Percentiles rank a stretch among this genome's conserved stretches.
Evolutionary conservation across 2,888 invertebrate species (phyloP).

Genomic region (Melieria omissa): DNA sequence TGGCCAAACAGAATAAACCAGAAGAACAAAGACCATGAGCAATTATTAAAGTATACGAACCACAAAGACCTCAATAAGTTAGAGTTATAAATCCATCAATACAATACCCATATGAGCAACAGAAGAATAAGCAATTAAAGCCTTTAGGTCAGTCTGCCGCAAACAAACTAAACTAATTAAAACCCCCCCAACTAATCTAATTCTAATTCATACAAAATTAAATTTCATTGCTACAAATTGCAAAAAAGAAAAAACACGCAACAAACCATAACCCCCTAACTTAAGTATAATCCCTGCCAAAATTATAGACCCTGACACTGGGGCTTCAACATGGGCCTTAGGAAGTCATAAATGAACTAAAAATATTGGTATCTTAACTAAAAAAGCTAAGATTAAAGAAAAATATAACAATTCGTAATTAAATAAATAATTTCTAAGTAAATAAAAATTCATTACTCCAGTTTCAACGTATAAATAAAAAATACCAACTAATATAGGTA

Average conservation of each 20-base stretch:
- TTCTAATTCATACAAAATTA: constrained; percentile 69
- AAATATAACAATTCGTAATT: constrained; percentile 67
- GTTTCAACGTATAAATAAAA: constrained; percentile 58
- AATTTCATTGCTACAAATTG: constrained; percentile 67
- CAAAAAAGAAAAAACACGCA: constrained; percentile 71
- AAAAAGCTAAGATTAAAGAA: constrained; percentile 73
- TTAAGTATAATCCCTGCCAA: constrained; percentile 79
- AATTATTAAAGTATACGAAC: constrained; percentile 72
- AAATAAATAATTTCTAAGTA: constrained; percentile 67
- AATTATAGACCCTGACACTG: constrained; percentile 79
- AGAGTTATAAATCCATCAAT: constrained; percentile 71
- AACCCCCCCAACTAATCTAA: constrained; percentile 72
- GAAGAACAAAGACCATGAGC: constrained; percentile 76
- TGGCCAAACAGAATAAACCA: constrained; percentile 74
- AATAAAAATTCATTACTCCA: constrained; percentile 70
- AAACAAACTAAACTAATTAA: constrained; percentile 61
- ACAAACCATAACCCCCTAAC: constrained; percentile 77
- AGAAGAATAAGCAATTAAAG: constrained; percentile 75
- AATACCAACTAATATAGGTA: constrained; percentile 65
- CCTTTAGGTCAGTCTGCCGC: constrained; percentile 76
- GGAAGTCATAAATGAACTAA: constrained; percentile 77
- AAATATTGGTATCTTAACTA: constrained; percentile 79
- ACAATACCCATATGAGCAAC: constrained; percentile 77
- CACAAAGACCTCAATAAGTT: constrained; percentile 69
- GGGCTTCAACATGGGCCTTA: constrained; percentile 81